Percentiles rank a stretch among this genome's conserved stretches.
Evolutionary conservation across 2,797 vertebrate genomes (phyloP).

Genomic region (Arrhamphus sclerolepis): DNA sequence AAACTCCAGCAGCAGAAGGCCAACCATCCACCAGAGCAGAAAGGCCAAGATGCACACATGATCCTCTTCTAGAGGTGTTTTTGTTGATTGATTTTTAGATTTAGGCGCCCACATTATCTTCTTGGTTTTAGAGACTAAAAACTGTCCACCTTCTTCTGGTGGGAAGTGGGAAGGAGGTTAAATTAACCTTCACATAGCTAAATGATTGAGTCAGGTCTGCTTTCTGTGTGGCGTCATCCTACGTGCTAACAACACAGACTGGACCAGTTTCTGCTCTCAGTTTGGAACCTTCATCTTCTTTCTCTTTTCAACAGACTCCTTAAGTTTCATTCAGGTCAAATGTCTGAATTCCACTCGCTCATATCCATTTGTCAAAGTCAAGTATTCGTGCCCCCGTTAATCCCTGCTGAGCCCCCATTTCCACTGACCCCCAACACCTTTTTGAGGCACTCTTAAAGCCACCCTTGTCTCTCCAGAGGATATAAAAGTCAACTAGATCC

Average conservation of each 20-base stretch:
- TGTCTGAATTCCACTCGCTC: constrained; percentile 20
- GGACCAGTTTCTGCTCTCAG: neutral
- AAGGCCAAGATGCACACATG: too few species aligned
- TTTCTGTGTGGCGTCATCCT: neutral
- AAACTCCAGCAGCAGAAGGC: too few species aligned
- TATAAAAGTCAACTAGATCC: constrained; percentile 51
- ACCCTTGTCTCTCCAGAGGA: constrained; percentile 10
- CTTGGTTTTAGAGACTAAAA: too few species aligned
- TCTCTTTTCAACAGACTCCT: constrained; percentile 38
- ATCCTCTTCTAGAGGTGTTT: too few species aligned
- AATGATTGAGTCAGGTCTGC: neutral
- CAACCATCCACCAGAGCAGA: too few species aligned
- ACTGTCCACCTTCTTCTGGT: too few species aligned
- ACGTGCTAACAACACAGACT: constrained; percentile 32
- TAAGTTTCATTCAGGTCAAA: constrained; percentile 42
- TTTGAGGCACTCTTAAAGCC: neutral
- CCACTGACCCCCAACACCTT: constrained; percentile 37
- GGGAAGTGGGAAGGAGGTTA: too few species aligned
- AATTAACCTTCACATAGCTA: too few species aligned
- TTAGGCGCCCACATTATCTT: too few species aligned
- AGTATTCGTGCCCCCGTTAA: constrained; percentile 11
- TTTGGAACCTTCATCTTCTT: constrained; percentile 12
- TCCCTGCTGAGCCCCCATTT: constrained; percentile 7
- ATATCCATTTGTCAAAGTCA: constrained; percentile 45
- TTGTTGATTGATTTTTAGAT: too few species aligned